phyloP scores from a whole-genome alignment of 2,113 vertebrate genomes.

The Microtus oregoni region DNA sequence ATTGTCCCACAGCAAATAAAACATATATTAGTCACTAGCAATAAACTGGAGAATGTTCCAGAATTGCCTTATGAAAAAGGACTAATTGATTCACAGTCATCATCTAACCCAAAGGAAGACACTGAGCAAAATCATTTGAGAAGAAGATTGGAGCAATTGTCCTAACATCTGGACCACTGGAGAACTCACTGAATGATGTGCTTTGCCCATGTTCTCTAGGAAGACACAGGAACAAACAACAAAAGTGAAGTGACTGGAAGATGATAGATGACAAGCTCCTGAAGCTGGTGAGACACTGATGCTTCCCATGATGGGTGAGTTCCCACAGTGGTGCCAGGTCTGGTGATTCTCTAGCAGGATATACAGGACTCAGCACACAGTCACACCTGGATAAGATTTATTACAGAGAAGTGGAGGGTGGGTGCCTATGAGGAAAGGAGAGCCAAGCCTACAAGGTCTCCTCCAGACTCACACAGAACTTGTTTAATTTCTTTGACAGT shows the following conservation, averaged over 20 bases:
- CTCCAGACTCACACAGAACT: background rate
- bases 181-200: slow-evolving; percentile 57
- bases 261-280: slow-evolving; percentile 27
- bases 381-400: background rate
- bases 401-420: background rate
- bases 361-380: background rate
- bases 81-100: background rate
- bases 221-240: slow-evolving; percentile 36
- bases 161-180: slow-evolving; percentile 65
- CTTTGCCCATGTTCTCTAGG: slow-evolving; percentile 62
- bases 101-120: slow-evolving; percentile 51
- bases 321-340: background rate
- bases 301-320: background rate
- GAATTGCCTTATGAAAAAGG: slow-evolving; percentile 17
- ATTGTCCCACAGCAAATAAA: background rate
- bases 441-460: background rate
- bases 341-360: background rate
- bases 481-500: background rate
- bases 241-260: slow-evolving; percentile 56
- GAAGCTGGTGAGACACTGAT: slow-evolving; percentile 62
- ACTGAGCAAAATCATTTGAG: background rate
- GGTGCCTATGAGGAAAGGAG: background rate
- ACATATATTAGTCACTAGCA: background rate
- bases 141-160: slow-evolving; percentile 64
- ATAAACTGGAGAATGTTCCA: slow-evolving; percentile 32